phyloP scores from a whole-genome alignment of 1,140 invertebrate genomes.

The Plectus sambesii region DNA sequence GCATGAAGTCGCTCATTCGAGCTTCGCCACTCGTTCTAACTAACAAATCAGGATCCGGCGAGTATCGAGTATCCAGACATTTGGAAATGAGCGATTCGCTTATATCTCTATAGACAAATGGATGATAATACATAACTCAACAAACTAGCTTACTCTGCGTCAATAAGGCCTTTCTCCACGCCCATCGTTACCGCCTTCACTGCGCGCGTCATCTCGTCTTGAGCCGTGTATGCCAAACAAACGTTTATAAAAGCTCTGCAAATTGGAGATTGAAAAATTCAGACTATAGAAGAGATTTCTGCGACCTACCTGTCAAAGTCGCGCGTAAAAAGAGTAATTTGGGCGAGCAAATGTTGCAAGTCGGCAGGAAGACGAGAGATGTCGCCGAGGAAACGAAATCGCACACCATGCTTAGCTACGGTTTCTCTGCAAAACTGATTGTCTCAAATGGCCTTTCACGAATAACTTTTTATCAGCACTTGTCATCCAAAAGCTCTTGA shows the following conservation, averaged over 20 bases:
- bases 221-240: conserved; percentile 53
- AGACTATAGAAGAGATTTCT: conserved; percentile 2
- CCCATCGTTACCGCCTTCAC: conserved; percentile 47
- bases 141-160: neutral
- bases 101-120: conserved; percentile 58
- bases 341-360: conserved; percentile 62
- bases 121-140: neutral
- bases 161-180: conserved; percentile 19
- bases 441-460: conserved; percentile 12
- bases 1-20: conserved; percentile 83
- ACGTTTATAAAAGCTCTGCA: conserved; percentile 52
- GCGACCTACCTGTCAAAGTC: conserved; percentile 14
- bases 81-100: conserved; percentile 64
- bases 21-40: conserved; percentile 91
- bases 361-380: conserved; percentile 65
- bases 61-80: conserved; percentile 65
- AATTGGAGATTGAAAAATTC: conserved; percentile 9
- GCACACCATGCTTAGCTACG: conserved; percentile 69
- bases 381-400: conserved; percentile 78
- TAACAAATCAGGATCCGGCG: conserved; percentile 69
- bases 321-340: conserved; percentile 57
- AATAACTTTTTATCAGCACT: conserved; percentile 57
- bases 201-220: conserved; percentile 51
- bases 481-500: conserved; percentile 66
- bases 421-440: conserved; percentile 56